Conservation (phyloP, 2,797 vertebrate genomes). For the Arctocebus calabarensis region DNA sequence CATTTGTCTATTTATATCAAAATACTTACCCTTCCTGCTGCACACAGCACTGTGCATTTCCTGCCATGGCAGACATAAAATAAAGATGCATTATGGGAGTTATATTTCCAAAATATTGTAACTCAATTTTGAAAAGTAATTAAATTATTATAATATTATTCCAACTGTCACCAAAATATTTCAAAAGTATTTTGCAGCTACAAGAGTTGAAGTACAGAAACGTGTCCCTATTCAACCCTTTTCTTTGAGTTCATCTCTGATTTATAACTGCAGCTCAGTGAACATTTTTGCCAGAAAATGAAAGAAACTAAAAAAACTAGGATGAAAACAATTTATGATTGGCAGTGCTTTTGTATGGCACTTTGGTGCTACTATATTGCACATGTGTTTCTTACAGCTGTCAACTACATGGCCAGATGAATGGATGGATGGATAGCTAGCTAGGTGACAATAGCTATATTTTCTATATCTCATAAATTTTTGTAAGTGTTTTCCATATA, state of each 20-base stretch:
- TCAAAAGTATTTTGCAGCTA: not conserved
- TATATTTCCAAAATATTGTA: not conserved
- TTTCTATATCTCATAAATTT: not conserved
- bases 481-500: not conserved
- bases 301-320: not conserved
- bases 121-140: not conserved
- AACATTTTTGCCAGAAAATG: not conserved
- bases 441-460: not conserved
- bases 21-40: not conserved
- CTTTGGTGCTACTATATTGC: not conserved
- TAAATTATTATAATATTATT: not conserved
- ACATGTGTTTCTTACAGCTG: not conserved
- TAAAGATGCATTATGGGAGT: not conserved
- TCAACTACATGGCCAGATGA: not conserved
- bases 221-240: not conserved
- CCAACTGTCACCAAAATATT: not conserved
- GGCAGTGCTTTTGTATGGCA: not conserved
- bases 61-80: not conserved
- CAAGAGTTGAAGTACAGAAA: not conserved
- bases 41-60: not conserved
- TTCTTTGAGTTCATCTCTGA: not conserved
- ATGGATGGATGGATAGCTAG: not conserved
- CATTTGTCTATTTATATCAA: constrained; percentile 24
- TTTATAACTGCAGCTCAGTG: not conserved
- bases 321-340: not conserved